These are phyloP conservation scores for Penaeus indicus DNA, from an alignment of 1,140 invertebrate species.

Conservation along the genomic window DNA sequence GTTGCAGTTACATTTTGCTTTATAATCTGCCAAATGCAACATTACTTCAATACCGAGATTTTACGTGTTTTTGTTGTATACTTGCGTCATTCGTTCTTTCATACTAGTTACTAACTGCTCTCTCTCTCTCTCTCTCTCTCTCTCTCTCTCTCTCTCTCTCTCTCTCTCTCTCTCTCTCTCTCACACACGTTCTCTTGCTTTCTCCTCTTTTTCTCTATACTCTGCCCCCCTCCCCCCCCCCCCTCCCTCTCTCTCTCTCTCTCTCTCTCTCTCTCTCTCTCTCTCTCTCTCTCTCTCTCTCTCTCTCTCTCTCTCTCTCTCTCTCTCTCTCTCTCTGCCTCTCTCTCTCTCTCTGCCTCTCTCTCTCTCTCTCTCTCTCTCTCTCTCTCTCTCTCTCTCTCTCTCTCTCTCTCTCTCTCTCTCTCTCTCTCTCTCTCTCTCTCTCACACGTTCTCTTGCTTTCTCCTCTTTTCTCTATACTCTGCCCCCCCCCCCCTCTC, in stretches of 20 bases:
- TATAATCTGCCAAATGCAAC: too few species aligned
- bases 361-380: slow-evolving; percentile 6
- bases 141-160: too few species aligned
- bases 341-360: neutral
- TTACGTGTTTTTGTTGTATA: too few species aligned
- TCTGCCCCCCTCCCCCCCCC: neutral
- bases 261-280: neutral
- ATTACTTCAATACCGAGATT: too few species aligned
- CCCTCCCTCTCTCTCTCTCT: neutral
- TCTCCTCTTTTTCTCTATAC: too few species aligned
- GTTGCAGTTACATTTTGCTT: too few species aligned
- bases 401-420: slow-evolving; percentile 41
- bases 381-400: slow-evolving; percentile 34
- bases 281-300: neutral
- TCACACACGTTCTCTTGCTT: too few species aligned
- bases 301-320: slow-evolving; percentile 3
- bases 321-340: neutral
- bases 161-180: too few species aligned
- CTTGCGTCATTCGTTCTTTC: too few species aligned
- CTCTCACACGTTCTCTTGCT: neutral
- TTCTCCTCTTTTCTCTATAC: neutral
- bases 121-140: too few species aligned
- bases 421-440: neutral
- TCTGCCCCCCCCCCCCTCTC: neutral
- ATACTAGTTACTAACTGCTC: too few species aligned